Percentiles rank a stretch among this genome's conserved stretches.
Evolutionary conservation across 2,113 vertebrate species (phyloP).

Genomic region (Syngnathus typhle): DNA sequence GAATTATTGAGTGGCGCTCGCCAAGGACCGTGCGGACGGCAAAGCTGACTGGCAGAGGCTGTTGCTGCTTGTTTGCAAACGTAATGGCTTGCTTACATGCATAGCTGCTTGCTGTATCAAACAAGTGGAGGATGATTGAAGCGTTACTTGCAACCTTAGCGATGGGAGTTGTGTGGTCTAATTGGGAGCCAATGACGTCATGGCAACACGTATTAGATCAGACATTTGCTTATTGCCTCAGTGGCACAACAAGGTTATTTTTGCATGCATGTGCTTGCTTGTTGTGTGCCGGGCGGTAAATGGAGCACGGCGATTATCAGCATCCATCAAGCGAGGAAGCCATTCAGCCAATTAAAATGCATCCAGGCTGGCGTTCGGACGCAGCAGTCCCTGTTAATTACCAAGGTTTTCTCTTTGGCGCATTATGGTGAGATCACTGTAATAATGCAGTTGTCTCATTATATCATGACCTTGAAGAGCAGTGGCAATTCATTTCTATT

Average conservation of each 20-base stretch:
- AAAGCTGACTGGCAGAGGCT: slow-evolving; percentile 14
- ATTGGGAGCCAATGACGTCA: background rate
- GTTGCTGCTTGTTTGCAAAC: slow-evolving; percentile 42
- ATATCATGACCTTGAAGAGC: slow-evolving; percentile 32
- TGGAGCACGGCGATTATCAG: slow-evolving; percentile 50
- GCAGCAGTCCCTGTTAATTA: slow-evolving; percentile 38
- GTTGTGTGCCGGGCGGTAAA: slow-evolving; percentile 33
- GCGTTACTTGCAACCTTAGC: background rate
- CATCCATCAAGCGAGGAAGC: slow-evolving; percentile 63
- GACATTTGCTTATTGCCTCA: slow-evolving; percentile 19
- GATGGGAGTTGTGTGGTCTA: background rate
- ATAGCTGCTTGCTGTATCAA: slow-evolving; percentile 31
- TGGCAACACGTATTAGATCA: slow-evolving; percentile 35
- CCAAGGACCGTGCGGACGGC: slow-evolving; percentile 14
- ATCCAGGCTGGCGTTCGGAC: slow-evolving; percentile 46
- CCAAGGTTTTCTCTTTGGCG: background rate
- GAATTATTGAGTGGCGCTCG: slow-evolving; percentile 46
- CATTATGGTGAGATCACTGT: slow-evolving; percentile 16
- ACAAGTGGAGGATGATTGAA: slow-evolving; percentile 27
- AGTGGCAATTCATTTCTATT: slow-evolving; percentile 46
- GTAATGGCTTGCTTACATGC: slow-evolving; percentile 37
- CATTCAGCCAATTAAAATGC: slow-evolving; percentile 59
- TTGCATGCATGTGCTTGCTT: background rate
- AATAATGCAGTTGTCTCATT: slow-evolving; percentile 40
- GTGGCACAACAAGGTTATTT: slow-evolving; percentile 33